These are phyloP conservation scores for Siniperca undulata DNA, from an alignment of 2,797 vertebrate genomes.

Conservation along the genomic window DNA sequence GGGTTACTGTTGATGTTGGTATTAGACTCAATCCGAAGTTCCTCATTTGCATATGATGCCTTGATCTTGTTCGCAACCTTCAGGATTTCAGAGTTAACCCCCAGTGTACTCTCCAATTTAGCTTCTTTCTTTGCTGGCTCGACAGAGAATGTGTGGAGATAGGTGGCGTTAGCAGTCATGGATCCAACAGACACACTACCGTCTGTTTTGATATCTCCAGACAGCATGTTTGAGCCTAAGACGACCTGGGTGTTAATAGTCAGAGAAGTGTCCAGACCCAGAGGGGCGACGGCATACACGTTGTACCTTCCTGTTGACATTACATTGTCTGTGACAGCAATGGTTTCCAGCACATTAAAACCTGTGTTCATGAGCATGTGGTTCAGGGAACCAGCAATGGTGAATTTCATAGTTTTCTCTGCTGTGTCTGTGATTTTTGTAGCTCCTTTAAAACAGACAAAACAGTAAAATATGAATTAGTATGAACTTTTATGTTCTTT, in stretches of 20 bases:
- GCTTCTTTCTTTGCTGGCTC: slow-evolving; percentile 79
- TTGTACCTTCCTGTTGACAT: slow-evolving; percentile 81
- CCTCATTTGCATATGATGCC: slow-evolving; percentile 80
- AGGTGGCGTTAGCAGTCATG: slow-evolving; percentile 82
- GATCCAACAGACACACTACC: slow-evolving; percentile 85
- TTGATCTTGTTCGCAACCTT: slow-evolving; percentile 87
- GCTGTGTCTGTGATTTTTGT: slow-evolving; percentile 82
- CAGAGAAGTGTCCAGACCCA: slow-evolving; percentile 87
- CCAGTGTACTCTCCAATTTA: slow-evolving; percentile 86
- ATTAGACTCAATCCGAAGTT: slow-evolving; percentile 84
- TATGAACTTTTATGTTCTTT: background rate
- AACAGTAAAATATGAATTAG: slow-evolving; percentile 31
- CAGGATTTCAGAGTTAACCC: slow-evolving; percentile 86
- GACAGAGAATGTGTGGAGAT: slow-evolving; percentile 81
- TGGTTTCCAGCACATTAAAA: slow-evolving; percentile 82
- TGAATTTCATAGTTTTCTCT: slow-evolving; percentile 72
- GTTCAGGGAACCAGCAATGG: slow-evolving; percentile 84
- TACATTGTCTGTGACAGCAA: slow-evolving; percentile 73
- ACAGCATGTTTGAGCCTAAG: slow-evolving; percentile 77
- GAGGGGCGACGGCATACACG: slow-evolving; percentile 77
- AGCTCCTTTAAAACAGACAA: slow-evolving; percentile 82
- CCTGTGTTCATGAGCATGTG: slow-evolving; percentile 88
- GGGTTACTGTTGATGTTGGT: slow-evolving; percentile 86
- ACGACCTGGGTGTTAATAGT: slow-evolving; percentile 79
- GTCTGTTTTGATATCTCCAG: slow-evolving; percentile 84